Conservation (phyloP, 2,113 vertebrate species). For the Ivindomyrus marchei region DNA sequence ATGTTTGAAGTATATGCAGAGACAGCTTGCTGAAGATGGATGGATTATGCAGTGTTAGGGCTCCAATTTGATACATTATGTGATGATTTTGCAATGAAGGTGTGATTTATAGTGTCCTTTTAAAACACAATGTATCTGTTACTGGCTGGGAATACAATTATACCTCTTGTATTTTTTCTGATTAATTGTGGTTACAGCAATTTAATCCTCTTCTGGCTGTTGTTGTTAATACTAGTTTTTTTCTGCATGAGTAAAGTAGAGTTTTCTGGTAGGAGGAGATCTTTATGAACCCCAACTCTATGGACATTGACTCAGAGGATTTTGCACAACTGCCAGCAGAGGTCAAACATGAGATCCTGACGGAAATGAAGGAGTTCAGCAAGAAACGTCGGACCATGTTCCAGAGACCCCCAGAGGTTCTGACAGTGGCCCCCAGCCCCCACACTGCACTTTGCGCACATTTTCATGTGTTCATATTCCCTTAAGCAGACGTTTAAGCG, state of each 20-base stretch:
- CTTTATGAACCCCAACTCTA: conserved; percentile 66
- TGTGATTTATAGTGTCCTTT: not conserved
- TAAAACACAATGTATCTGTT: not conserved
- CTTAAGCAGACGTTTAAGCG: not conserved
- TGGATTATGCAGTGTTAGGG: not conserved
- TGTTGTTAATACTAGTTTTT: not conserved
- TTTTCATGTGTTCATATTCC: not conserved
- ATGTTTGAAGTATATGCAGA: not conserved
- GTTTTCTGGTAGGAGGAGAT: conserved; percentile 63
- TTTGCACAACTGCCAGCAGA: conserved; percentile 79
- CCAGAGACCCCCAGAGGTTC: conserved; percentile 87
- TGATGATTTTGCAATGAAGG: not conserved
- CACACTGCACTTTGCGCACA: not conserved
- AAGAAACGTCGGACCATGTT: conserved; percentile 83
- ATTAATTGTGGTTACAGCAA: not conserved
- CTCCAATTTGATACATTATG: not conserved
- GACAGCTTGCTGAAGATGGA: not conserved
- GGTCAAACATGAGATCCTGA: conserved; percentile 89
- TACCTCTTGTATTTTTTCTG: not conserved
- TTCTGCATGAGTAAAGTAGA: not conserved
- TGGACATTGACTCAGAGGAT: conserved; percentile 90
- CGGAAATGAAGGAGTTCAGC: conserved; percentile 88
- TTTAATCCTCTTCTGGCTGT: not conserved
- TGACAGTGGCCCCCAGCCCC: not conserved
- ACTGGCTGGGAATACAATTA: not conserved